phyloP scores from a whole-genome alignment of 37 sponge, comb jelly and placozoan species.

The Dysidea cf. avara region DNA sequence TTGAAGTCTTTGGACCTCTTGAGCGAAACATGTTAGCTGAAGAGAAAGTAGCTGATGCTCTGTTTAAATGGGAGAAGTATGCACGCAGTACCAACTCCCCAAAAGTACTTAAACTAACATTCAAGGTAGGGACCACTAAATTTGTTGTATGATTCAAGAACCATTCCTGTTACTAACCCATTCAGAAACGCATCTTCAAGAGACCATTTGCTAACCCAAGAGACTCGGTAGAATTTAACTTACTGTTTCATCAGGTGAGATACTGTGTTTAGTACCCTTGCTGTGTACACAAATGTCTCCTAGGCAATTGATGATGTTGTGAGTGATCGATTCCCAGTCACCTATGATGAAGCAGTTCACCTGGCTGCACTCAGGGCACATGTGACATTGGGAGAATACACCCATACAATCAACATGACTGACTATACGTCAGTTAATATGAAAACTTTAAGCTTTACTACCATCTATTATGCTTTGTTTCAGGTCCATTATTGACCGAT shows the following conservation, averaged over 20 bases:
- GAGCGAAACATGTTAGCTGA: constrained; percentile 91
- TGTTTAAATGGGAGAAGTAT: constrained; percentile 98
- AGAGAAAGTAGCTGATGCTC: constrained; percentile 96
- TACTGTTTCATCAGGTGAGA: constrained; percentile 80
- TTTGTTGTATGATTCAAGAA: neutral
- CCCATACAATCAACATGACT: constrained; percentile 44
- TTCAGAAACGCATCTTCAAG: constrained; percentile 87
- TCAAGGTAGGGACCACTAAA: constrained; percentile 75
- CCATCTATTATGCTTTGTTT: neutral
- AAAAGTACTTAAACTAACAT: constrained; percentile 83
- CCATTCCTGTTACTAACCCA: neutral
- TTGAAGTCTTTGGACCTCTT: constrained; percentile 89
- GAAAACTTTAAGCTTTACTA: neutral
- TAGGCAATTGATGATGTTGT: constrained; percentile 88
- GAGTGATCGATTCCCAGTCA: constrained; percentile 84
- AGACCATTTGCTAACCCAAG: constrained; percentile 77
- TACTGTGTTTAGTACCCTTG: neutral
- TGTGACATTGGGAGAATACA: constrained; percentile 65
- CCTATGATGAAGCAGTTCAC: constrained; percentile 79
- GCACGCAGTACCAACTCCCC: constrained; percentile 78
- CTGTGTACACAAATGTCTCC: constrained; percentile 19
- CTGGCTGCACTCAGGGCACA: constrained; percentile 88
- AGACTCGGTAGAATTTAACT: constrained; percentile 84
- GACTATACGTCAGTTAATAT: constrained; percentile 60
- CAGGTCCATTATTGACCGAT: constrained; percentile 73